Evolutionary conservation across 1,140 invertebrate species (phyloP).

Genomic region (Luehdorfia chinensis): DNA sequence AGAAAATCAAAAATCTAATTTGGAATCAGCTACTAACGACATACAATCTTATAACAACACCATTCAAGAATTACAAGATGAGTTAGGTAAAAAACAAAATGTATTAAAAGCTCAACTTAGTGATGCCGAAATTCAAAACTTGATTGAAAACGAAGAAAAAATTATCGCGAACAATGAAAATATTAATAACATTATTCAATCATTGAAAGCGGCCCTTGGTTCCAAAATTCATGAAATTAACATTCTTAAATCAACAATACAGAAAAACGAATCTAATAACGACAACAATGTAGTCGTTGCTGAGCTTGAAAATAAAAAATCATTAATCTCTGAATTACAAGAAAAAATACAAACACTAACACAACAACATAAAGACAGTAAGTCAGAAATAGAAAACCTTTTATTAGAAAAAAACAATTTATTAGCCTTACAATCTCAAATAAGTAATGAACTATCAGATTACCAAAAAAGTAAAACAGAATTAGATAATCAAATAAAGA

Average conservation of each 20-base stretch:
- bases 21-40: constrained; percentile 39
- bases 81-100: constrained; percentile 37
- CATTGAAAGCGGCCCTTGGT: constrained; percentile 41
- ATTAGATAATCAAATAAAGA: constrained; percentile 26
- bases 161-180: constrained; percentile 64
- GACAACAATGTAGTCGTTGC: constrained; percentile 11
- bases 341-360: constrained; percentile 16
- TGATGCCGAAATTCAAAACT: constrained; percentile 36
- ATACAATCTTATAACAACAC: constrained; percentile 45
- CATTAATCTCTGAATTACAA: constrained; percentile 23
- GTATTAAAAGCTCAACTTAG: constrained; percentile 21
- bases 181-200: constrained; percentile 52
- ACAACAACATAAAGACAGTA: constrained; percentile 22
- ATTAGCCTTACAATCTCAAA: constrained; percentile 2
- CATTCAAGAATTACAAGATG: constrained; percentile 50
- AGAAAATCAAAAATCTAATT: constrained; percentile 41
- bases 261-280: constrained; percentile 21
- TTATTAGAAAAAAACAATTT: constrained; percentile 3
- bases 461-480: constrained; percentile 19
- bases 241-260: constrained; percentile 30
- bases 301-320: constrained; percentile 33
- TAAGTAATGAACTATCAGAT: constrained; percentile 28
- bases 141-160: constrained; percentile 53
- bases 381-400: constrained; percentile 21
- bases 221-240: constrained; percentile 42